Evolutionary conservation across 1,140 invertebrate species (phyloP), one percentile per base, ranked within the genome.

Genomic region (Sarcophaga peregrina): DNA sequence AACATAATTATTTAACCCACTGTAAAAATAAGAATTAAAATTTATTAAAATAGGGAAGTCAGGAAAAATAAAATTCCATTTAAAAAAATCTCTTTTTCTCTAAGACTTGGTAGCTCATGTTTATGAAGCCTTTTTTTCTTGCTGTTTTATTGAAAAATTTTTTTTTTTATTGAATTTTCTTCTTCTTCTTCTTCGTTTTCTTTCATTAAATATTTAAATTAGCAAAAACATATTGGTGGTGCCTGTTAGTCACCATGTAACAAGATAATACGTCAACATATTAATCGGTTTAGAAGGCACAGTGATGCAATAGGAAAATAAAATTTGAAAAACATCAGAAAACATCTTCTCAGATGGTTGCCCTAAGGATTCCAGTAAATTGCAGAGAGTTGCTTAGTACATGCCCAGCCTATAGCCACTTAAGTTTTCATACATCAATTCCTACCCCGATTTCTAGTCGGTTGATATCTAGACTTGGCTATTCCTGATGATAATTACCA

Each of bases 151-250:
- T 37, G 25, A n/a, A n/a, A n/a, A n/a, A n/a, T 37, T 37, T 37
- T 37, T 37, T 37, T 4, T 37, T 2, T 37, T 37, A 2, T 37
- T 2, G 4, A 37, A 37, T 37, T 58, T n/a, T n/a, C 15, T 58
- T 58, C 15, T 58, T 37, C 25, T 4, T 37, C 25, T 37, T 4
- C 4, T 0, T n/a, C n/a, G 13, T n/a, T 15, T 15, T n/a, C 15
- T 58, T 58, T 58, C n/a, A 58, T 58, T 58, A 58, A 58, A n/a
- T 58, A 58, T 58, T 58, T 58, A 58, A 58, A 58, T 58, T 58
- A 58, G 54, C 54, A 58, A 58, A 37, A 58, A 58, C 54, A 13
- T 58, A 58, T 7, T 7, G 54, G 54, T 37, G n/a, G n/a, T 58
- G 54, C n/a, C 15, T 13, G 54, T 58, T 58, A 58, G 54, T 58